Base-by-base conservation (phyloP, 2,113 vertebrate species). In the Terrapene triunguis region DNA sequence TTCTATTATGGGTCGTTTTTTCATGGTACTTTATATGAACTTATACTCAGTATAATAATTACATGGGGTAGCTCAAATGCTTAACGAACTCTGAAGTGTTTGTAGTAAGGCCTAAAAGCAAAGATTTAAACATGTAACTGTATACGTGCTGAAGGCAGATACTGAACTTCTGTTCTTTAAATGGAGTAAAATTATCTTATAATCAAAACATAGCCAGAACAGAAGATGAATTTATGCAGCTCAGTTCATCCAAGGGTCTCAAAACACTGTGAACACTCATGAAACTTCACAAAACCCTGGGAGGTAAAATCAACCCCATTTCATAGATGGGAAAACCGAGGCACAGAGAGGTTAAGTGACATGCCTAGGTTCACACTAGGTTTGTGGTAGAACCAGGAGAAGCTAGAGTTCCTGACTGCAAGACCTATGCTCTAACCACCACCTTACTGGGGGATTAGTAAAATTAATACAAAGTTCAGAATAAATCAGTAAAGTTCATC, bases 401-500 rank as follows among this genome's bases (percentile, higher is more conserved):
- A 87, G 50, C 82, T 80, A 93, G 53, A 76, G 59, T 78, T 88
- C 0, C 0, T 17, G 7, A 53, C 44, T 83, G 85, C 78, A 24
- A 83, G 85, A 16, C 85, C 83, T 50, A 11, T 82, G 82, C 84
- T 54, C 84, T 84, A 89, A 74, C 84, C 1, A 0, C 80, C 82
- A 27, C 86, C 92, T 25, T 84, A 55, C 80, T 79, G 88, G 87
- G 93, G 91, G 79, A 85, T 81, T 87, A 89, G 24, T 85, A 85
- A 87, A 4, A 6, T 85, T 79, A 85, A n/a, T 88, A 65, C 91
- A 78, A 90, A 85, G 91, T 92, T 55, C 48, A 79, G 81, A 69
- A 93, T 88, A 83, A 97, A 96, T 82, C 88, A 53, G 47, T 95
- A 88, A 86, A 50, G 87, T 72, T 96, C 69, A 85, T 85, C 38